Conservation (phyloP, 1,140 invertebrate genomes). For the Laodelphax striatellus region DNA sequence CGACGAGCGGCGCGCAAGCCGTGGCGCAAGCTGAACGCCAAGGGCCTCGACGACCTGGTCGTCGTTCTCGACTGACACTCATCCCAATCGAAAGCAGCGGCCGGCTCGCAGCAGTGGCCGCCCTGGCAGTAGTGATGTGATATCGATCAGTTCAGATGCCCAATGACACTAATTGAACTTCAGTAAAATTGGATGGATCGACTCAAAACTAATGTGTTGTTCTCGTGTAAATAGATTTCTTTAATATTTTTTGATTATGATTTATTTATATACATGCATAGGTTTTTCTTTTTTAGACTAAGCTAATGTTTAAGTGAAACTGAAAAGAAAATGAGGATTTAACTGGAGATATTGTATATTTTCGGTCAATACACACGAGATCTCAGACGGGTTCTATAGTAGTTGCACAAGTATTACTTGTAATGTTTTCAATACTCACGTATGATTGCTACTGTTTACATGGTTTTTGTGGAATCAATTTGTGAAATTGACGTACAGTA, state of each 20-base stretch:
- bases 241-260: background rate
- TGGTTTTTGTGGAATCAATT: too few relatives aligned
- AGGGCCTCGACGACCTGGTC: slow-evolving; percentile 28
- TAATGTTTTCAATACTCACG: too few relatives aligned
- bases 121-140: background rate
- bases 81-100: background rate
- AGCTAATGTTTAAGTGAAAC: background rate
- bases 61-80: slow-evolving; percentile 23
- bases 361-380: too few relatives aligned
- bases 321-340: background rate
- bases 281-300: background rate
- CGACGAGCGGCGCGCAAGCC: slow-evolving; percentile 82
- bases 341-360: background rate
- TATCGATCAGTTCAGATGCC: too few relatives aligned
- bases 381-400: too few relatives aligned
- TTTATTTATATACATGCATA: background rate
- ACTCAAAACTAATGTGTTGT: background rate
- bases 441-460: too few relatives aligned
- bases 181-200: slow-evolving; percentile 1
- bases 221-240: background rate
- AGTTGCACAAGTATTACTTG: too few relatives aligned
- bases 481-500: too few relatives aligned
- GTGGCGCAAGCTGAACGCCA: slow-evolving; percentile 56
- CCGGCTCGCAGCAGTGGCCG: background rate
- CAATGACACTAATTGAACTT: background rate